These are phyloP conservation scores for Rhynchonema sp. DNA, from an alignment of 2,888 invertebrate genomes.

Conservation along the genomic window DNA sequence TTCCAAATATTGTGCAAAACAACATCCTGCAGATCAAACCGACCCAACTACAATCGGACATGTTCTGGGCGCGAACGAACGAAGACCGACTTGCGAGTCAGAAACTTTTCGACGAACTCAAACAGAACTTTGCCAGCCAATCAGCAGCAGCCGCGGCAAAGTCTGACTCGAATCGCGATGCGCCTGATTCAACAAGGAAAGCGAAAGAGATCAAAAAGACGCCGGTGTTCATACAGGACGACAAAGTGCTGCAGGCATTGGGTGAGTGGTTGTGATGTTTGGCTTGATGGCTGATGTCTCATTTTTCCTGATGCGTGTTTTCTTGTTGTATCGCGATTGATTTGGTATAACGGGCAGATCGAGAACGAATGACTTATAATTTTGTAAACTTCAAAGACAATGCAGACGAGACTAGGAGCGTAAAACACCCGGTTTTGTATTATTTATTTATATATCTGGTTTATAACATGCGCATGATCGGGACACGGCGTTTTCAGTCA, in stretches of 20 bases:
- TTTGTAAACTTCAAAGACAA: too few species aligned
- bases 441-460: too few species aligned
- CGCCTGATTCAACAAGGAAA: slow-evolving; percentile 25
- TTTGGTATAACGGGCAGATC: too few species aligned
- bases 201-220: slow-evolving; percentile 12
- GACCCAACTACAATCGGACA: slow-evolving; percentile 68
- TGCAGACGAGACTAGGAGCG: too few species aligned
- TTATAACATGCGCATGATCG: too few species aligned
- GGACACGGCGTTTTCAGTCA: too few species aligned
- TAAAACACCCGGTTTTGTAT: too few species aligned
- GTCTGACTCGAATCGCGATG: too few species aligned
- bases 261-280: slow-evolving; percentile 7
- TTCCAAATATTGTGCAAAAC: too few species aligned
- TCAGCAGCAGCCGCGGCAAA: too few species aligned
- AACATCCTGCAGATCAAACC: slow-evolving; percentile 62
- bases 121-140: background rate
- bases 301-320: background rate
- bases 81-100: slow-evolving; percentile 50
- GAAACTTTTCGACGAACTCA: background rate
- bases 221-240: slow-evolving; percentile 15
- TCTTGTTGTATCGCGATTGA: background rate
- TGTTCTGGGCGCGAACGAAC: slow-evolving; percentile 81
- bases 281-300: too few species aligned
- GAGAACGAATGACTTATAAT: too few species aligned
- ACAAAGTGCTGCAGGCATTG: slow-evolving; percentile 14